Base-by-base conservation (phyloP, 2,888 invertebrate genomes). In the Apodemia hepburni region DNA sequence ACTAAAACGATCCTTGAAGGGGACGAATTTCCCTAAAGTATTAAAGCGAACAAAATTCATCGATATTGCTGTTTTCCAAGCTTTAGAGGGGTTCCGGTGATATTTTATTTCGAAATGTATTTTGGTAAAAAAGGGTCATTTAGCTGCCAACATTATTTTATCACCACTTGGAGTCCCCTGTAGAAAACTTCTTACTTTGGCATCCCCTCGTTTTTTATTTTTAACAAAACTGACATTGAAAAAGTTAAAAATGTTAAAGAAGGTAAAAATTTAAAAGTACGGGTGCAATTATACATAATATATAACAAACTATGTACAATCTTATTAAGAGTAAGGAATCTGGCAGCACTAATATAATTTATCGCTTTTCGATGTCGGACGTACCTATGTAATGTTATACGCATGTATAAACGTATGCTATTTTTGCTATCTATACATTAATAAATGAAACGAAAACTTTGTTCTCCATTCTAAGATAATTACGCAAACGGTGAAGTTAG, bases 1-100 rank as follows among this genome's bases (percentile, higher is more conserved):
- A 75, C 72, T 71, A 75, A 75, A 76, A 74, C 75, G 74, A 78
- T 75, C 76, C 73, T 74, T 75, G 79, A 81, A 83, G 84, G 82
- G 85, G 80, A 81, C 77, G 79, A 79, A 82, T 84, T 86, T 81
- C 81, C 84, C 82, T 75, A 75, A 83, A 85, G 85, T 83, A 86
- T 85, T 82, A 80, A 84, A 85, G 80, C 82, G 80, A 84, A 86
- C 82, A 86, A 85, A 85, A 87, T 87, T 86, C 85, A 87, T 85
- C 75, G 84, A 82, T 82, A 84, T 84, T 82, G 78, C 75, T 75
- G 72, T 78, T 80, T 77, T 75, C 74, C 74, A 75, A 84, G 80
- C 68, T 69, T 71, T 66, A 65, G 63, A 66, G 64, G 65, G 61
- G 59, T 62, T 60, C 60, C 65, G 54, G 63, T 68, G 58, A 65